Conservation (phyloP, 2,113 vertebrate species). For the Alethe castanea region DNA sequence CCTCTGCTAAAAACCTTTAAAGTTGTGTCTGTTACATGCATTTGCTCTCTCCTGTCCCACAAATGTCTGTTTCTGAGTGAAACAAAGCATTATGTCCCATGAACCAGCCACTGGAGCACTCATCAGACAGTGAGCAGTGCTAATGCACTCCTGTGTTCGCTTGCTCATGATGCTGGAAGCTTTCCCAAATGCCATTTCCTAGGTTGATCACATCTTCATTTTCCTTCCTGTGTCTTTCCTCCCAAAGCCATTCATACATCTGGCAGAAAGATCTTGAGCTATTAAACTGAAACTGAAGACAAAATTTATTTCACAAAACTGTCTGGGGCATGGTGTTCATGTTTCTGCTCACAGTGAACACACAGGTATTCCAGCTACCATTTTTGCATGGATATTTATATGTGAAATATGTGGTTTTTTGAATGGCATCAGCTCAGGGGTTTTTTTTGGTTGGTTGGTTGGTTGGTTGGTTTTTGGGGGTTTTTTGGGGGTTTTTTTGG, state of each 20-base stretch:
- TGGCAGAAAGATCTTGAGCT: conserved; percentile 39
- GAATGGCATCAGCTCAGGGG: not conserved
- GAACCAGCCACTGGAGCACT: not conserved
- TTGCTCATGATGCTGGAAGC: not conserved
- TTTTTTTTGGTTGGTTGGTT: not conserved
- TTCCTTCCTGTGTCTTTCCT: conserved; percentile 11
- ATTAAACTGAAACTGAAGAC: conserved; percentile 46
- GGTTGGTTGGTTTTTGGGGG: too few species aligned
- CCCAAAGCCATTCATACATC: conserved; percentile 5
- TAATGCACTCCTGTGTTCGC: not conserved
- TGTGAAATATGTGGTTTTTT: not conserved
- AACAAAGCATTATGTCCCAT: not conserved
- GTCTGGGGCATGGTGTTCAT: not conserved
- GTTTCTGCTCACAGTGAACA: not conserved
- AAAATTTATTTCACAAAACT: conserved; percentile 40
- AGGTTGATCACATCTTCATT: conserved; percentile 38
- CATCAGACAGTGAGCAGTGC: not conserved
- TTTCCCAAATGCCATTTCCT: conserved; percentile 49
- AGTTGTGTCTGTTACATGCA: conserved; percentile 8
- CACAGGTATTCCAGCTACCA: not conserved
- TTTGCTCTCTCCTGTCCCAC: not conserved
- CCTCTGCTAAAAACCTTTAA: conserved; percentile 12
- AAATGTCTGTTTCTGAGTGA: not conserved
- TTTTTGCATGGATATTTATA: not conserved
- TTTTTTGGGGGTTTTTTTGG: too few species aligned